Evolutionary conservation across 2,797 vertebrate genomes (phyloP).

Genomic region (Acrossocheilus fasciatus): DNA sequence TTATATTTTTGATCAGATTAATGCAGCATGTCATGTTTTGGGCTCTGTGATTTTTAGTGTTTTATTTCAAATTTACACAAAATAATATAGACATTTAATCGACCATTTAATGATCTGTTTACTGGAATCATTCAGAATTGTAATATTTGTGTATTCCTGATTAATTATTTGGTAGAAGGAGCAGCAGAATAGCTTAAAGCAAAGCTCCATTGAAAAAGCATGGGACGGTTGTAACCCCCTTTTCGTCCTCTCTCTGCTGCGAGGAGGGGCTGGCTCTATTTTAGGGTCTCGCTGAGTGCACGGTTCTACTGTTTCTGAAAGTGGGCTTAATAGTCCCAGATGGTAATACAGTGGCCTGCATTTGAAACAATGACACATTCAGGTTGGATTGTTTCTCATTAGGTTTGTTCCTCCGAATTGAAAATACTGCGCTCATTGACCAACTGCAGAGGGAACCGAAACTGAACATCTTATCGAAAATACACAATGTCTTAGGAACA

Average conservation of each 20-base stretch:
- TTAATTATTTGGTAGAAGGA: not conserved
- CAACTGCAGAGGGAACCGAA: slow-evolving; percentile 66
- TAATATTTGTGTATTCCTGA: not conserved
- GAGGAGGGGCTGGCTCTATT: slow-evolving; percentile 71
- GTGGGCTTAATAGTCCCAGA: slow-evolving; percentile 85
- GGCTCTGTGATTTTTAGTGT: not conserved
- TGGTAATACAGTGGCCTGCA: slow-evolving; percentile 78
- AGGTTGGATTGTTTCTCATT: slow-evolving; percentile 77
- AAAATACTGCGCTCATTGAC: slow-evolving; percentile 67
- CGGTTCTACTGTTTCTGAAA: slow-evolving; percentile 81
- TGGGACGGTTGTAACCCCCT: slow-evolving; percentile 33
- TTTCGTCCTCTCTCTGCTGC: slow-evolving; percentile 34
- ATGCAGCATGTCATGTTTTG: not conserved
- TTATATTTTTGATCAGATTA: not conserved
- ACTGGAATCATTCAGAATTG: not conserved
- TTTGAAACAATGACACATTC: slow-evolving; percentile 85
- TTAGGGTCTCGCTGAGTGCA: slow-evolving; percentile 74
- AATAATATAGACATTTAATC: not conserved
- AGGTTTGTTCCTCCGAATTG: slow-evolving; percentile 61
- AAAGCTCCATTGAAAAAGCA: slow-evolving; percentile 4
- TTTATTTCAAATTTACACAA: not conserved
- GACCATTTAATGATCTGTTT: not conserved
- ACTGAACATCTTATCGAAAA: slow-evolving; percentile 50
- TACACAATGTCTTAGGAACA: slow-evolving; percentile 34
- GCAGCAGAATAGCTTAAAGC: not conserved